Evolutionary conservation across 2,113 vertebrate species (phyloP), one percentile per base, ranked within the genome.

Genomic region (Plecturocebus donacophilus): DNA sequence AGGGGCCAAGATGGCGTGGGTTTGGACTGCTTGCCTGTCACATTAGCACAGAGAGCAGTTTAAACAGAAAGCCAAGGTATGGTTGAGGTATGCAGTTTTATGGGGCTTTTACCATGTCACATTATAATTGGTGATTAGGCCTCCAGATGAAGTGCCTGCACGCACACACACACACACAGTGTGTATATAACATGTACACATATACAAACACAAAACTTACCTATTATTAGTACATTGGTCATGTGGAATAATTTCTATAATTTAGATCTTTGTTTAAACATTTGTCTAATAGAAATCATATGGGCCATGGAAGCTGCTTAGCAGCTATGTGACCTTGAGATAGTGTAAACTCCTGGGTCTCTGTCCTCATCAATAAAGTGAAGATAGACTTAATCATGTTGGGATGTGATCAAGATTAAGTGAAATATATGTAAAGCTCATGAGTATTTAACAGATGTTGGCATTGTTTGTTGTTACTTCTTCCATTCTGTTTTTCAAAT

Each of bases 401-500:
- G n/a, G n/a, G 64, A 32, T 95, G 12, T 27, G 90, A 32, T 58
- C 75, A 84, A 25, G 52, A 81, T 71, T n/a, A 42, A 90, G 42
- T 83, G 68, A 87, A 20, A 45, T 77, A 27, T 79, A 49, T 68
- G 40, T 40, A 11, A 73, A 96, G 38, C 9, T 80, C n/a, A 19
- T 75, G 49, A 8, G 5, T 71, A n/a, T 61, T 70, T 13, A 25
- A 27, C 27, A 79, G 32, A 42, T 47, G 21, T 45, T 80, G 13
- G 3, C 84, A 32, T 35, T 92, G 54, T 27, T 81, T 27, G 8
- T 8, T 3, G 0, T n/a, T 73, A 17, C 58, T 92, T 30, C 77
- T 93, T 94, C 45, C 35, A 27, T 96, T 77, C 30, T 85, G 1
- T 76, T 87, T 89, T 91, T 93, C 64, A 94, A 32, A 77, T 96